A percentile compares a stretch with the other conserved stretches of the same genome.
Conservation (phyloP, 2,888 invertebrate genomes). For the Nebria salina region DNA sequence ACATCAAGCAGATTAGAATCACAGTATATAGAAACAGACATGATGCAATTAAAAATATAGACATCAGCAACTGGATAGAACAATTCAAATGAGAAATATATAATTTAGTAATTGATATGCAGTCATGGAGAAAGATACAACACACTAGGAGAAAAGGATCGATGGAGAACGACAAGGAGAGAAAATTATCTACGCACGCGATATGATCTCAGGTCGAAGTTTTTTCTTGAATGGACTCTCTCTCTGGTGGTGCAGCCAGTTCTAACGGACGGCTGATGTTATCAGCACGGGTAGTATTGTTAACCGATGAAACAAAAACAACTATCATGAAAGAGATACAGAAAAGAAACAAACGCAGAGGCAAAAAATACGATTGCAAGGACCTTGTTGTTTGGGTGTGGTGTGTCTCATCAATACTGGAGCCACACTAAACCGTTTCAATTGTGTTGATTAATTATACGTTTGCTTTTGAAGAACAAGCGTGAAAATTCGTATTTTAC, state of each 20-base stretch:
- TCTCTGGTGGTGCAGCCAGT: conserved; percentile 17
- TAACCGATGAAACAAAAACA: conserved; percentile 27
- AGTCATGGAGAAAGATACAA: conserved; percentile 21
- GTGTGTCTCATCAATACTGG: conserved; percentile 32
- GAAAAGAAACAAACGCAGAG: neutral
- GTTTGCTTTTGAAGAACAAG: neutral
- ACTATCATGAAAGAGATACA: neutral
- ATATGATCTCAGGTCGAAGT: neutral
- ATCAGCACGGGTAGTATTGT: conserved; percentile 41
- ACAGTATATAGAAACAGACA: conserved; percentile 26
- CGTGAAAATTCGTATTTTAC: neutral
- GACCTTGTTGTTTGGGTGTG: conserved; percentile 30
- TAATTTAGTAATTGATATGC: conserved; percentile 46
- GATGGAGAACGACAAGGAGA: neutral
- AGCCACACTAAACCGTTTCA: conserved; percentile 30
- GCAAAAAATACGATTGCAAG: conserved; percentile 15
- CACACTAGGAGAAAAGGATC: neutral
- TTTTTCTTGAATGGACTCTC: conserved; percentile 37
- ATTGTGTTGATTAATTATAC: conserved; percentile 36
- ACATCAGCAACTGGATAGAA: conserved; percentile 37
- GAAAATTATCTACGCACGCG: conserved; percentile 19
- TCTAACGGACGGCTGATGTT: conserved; percentile 44
- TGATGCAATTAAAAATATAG: conserved; percentile 44
- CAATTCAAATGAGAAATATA: conserved; percentile 36
- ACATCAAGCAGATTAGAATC: conserved; percentile 43